Evolutionary conservation across 2,113 vertebrate genomes (phyloP), one percentile per base, ranked within the genome.

Genomic region (Nerophis lumbriciformis): DNA sequence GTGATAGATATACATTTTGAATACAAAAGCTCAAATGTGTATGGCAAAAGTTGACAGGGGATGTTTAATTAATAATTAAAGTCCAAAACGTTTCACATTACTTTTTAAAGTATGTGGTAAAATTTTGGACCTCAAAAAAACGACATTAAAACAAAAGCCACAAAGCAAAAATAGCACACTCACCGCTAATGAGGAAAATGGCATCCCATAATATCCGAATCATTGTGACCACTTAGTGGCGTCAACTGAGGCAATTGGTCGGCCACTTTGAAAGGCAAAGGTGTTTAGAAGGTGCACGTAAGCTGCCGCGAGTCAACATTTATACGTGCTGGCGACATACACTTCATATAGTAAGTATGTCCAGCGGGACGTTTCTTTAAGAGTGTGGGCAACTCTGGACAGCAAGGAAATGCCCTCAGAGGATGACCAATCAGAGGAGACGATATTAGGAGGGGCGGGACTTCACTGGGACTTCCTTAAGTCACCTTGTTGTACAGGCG

Each of bases 151-250:
- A 45, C 19, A 11, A 21, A 12, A 54, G 13, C 2, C 2, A 16
- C 16, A 38, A 14, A 10, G 14, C 28, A 8, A 39, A 39, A 59
- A 52, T n/a, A 0, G 14, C 2, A 7, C 3, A 86, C 84, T 89
- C 68, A 91, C 90, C 89, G 57, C 84, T 88, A 35, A 92, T 81
- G 42, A 92, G 80, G 10, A 92, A 87, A 54, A 92, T 68, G 37
- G 74, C 73, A 66, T 90, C 88, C 90, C 90, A 92, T 53, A 92
- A 82, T 63, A 88, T 78, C 72, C 87, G 85, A 76, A 79, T 81
- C 90, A 92, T 92, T 67, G 6, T 85, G 82, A 54, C 59, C 64
- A 73, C 21, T 14, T 45, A 53, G 21, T 5, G 12, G 51, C 16
- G 51, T 39, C 35, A 75, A 65, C 53, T 59, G 7, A 4, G 9